Conservation (phyloP, 2,113 vertebrate species). For the Nasalis larvatus region DNA sequence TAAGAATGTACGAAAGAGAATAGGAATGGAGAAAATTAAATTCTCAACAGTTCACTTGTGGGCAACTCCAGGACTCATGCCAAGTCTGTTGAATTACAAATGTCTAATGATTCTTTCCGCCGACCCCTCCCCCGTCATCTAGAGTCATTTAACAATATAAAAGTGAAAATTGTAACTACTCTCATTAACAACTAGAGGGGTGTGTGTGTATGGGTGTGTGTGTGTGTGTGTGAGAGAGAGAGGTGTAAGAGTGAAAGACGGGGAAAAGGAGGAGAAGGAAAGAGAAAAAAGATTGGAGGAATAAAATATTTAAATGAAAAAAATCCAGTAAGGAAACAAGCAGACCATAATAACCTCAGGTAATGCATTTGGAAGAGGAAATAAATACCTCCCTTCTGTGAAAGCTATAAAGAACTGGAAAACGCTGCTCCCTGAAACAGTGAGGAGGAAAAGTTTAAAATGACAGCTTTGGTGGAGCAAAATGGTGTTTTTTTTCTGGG, state of each 20-base stretch:
- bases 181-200: neutral
- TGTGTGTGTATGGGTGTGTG: neutral
- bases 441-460: neutral
- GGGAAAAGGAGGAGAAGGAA: no score
- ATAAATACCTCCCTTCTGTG: neutral
- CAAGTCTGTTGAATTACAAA: neutral
- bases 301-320: neutral
- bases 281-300: neutral
- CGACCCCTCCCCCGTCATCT: no score
- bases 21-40: neutral
- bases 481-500: neutral
- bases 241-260: neutral
- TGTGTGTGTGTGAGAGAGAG: neutral
- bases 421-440: neutral
- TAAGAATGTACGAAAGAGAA: neutral
- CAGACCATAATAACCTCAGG: neutral
- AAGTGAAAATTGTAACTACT: neutral
- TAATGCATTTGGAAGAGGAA: neutral
- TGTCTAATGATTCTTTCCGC: neutral
- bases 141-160: neutral
- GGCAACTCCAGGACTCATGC: neutral
- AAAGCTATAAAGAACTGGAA: neutral
- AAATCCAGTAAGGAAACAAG: neutral
- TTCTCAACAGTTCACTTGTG: neutral
- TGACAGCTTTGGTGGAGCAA: neutral